Evolutionary conservation across 2,113 vertebrate species (phyloP).

Genomic region (Mesoclemmys tuberculata): DNA sequence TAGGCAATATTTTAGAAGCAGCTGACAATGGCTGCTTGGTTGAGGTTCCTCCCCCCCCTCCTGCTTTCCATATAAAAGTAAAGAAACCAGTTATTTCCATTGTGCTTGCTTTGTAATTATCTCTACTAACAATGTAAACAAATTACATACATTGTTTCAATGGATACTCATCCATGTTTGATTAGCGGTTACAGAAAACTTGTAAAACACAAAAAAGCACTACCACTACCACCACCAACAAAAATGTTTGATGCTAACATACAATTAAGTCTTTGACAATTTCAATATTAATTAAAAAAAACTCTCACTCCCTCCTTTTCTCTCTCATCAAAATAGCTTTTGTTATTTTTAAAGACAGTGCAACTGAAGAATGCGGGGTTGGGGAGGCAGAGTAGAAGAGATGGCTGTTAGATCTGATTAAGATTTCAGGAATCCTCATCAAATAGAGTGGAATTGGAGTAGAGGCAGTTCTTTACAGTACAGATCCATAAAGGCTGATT

Average conservation of each 20-base stretch:
- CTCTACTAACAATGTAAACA: constrained; percentile 83
- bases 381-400: constrained; percentile 57
- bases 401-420: constrained; percentile 67
- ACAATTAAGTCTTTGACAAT: constrained; percentile 79
- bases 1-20: constrained; percentile 72
- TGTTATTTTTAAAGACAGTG: constrained; percentile 60
- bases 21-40: constrained; percentile 72
- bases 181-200: constrained; percentile 83
- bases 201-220: constrained; percentile 72
- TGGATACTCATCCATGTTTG: constrained; percentile 73
- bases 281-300: constrained; percentile 75
- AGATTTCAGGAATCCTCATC: constrained; percentile 70
- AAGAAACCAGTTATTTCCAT: constrained; percentile 78
- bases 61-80: constrained; percentile 72
- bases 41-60: constrained; percentile 50
- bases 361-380: constrained; percentile 51
- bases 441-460: constrained; percentile 65
- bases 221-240: constrained; percentile 55
- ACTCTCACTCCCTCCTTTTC: constrained; percentile 38
- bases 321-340: constrained; percentile 31
- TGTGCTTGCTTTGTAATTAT: constrained; percentile 85
- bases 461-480: constrained; percentile 53
- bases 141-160: constrained; percentile 82
- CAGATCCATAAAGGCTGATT: constrained; percentile 61
- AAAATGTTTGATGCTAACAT: constrained; percentile 77